These are phyloP conservation scores for Catotricha subobsoleta DNA, from an alignment of 2,888 invertebrate species.

Conservation along the genomic window DNA sequence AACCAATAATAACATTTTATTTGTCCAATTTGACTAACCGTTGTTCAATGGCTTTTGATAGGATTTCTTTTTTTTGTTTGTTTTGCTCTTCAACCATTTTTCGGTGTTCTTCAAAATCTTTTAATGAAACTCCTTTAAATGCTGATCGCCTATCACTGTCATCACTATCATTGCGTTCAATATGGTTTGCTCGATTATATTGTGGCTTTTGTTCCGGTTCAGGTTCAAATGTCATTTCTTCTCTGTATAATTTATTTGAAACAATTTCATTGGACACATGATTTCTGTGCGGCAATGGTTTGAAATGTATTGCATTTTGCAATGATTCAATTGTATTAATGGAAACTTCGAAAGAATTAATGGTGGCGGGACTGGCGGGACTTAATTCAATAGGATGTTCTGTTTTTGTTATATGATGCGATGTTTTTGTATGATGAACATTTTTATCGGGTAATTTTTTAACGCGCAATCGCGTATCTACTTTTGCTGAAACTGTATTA, in stretches of 20 bases:
- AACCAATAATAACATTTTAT: neutral
- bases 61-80: slow-evolving; percentile 51
- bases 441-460: neutral
- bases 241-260: neutral
- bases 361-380: slow-evolving; percentile 4
- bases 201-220: neutral
- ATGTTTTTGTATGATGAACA: neutral
- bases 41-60: slow-evolving; percentile 53
- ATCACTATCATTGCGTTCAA: neutral
- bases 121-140: slow-evolving; percentile 37
- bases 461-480: slow-evolving; percentile 5
- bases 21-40: slow-evolving; percentile 31
- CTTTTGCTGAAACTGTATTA: slow-evolving; percentile 7
- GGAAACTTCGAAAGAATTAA: neutral
- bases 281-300: slow-evolving; percentile 11
- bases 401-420: neutral
- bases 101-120: slow-evolving; percentile 50
- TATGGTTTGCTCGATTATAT: neutral
- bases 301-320: slow-evolving; percentile 14
- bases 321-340: slow-evolving; percentile 11
- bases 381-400: neutral
- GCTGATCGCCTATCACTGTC: slow-evolving; percentile 13
- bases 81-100: slow-evolving; percentile 65
- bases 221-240: neutral
- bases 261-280: neutral